Evolutionary conservation across 2,888 invertebrate species (phyloP).

Genomic region (Macrosiphum euphorbiae): DNA sequence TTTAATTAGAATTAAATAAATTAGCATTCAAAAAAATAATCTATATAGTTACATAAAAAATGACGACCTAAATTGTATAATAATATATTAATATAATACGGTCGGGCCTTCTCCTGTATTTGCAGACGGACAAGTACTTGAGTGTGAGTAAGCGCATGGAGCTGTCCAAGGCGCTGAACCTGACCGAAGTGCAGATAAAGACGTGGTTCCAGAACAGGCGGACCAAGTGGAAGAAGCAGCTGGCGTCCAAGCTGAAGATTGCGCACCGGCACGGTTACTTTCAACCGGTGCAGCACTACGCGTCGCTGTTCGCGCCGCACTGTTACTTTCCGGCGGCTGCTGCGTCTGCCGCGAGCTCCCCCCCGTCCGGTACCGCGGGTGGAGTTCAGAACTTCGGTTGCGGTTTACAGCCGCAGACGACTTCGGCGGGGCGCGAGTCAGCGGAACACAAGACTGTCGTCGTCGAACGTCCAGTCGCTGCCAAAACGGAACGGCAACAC

Average conservation of each 20-base stretch:
- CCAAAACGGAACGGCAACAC: constrained; percentile 33
- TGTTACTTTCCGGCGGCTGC: constrained; percentile 51
- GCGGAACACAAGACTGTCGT: background rate
- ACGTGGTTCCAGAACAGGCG: constrained; percentile 97
- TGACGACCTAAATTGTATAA: background rate
- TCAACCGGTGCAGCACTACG: constrained; percentile 65
- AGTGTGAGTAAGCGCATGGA: constrained; percentile 97
- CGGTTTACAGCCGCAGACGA: background rate
- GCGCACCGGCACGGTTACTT: constrained; percentile 65
- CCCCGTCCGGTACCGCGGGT: background rate
- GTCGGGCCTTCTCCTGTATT: constrained; percentile 46
- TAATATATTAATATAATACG: background rate
- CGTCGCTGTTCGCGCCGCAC: constrained; percentile 65
- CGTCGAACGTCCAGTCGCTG: background rate
- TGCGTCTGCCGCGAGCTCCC: background rate
- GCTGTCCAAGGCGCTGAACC: constrained; percentile 86
- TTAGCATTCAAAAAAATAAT: background rate
- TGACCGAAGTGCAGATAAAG: constrained; percentile 96
- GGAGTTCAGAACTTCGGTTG: background rate
- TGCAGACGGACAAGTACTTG: constrained; percentile 89
- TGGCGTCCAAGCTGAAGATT: constrained; percentile 74
- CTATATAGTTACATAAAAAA: background rate
- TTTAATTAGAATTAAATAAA: background rate
- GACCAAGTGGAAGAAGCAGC: constrained; percentile 97
- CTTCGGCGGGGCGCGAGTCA: background rate